Evolutionary conservation across 2,888 invertebrate species (phyloP).

Genomic region (Onthophagus sagittarius): DNA sequence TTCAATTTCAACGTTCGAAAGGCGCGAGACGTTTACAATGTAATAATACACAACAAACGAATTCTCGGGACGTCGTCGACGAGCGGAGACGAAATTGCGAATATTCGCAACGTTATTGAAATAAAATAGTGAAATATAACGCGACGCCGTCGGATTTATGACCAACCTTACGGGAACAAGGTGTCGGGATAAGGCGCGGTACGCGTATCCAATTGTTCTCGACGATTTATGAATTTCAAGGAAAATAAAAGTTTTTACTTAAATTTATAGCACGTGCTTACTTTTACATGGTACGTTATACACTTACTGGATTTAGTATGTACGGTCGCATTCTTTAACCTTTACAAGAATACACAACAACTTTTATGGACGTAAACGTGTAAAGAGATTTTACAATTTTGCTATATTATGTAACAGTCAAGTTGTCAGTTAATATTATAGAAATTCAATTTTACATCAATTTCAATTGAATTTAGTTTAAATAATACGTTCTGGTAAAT

Average conservation of each 20-base stretch:
- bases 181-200: neutral
- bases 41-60: neutral
- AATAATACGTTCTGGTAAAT: too few relatives aligned
- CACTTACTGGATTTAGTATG: neutral
- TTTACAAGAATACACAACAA: neutral
- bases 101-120: neutral
- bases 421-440: too few relatives aligned
- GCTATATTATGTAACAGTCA: too few relatives aligned
- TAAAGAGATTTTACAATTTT: too few relatives aligned
- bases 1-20: neutral
- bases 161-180: neutral
- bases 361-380: neutral
- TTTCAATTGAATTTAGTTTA: too few relatives aligned
- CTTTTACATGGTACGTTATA: neutral
- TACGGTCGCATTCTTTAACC: neutral
- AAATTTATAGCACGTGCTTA: neutral
- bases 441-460: too few relatives aligned
- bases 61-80: neutral
- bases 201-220: neutral
- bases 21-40: neutral
- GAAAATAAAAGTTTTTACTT: neutral
- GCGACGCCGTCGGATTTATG: neutral
- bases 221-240: neutral
- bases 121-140: neutral
- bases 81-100: neutral